Evolutionary conservation across 2,888 invertebrate species (phyloP).

Genomic region (Mythimna lalbum): DNA sequence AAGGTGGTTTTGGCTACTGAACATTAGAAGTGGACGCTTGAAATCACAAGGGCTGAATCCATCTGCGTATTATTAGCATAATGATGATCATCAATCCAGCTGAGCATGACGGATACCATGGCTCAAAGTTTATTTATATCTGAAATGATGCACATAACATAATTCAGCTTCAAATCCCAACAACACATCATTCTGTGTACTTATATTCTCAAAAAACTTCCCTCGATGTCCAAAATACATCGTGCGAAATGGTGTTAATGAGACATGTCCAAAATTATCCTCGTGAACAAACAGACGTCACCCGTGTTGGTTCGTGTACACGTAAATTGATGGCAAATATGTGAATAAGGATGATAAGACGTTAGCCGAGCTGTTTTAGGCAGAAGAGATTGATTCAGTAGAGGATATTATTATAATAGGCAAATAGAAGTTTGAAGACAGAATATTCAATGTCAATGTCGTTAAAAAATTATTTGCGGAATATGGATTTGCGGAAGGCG

Average conservation of each 20-base stretch:
- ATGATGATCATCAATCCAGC: slow-evolving; percentile 23
- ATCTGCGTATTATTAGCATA: slow-evolving; percentile 12
- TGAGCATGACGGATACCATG: slow-evolving; percentile 13
- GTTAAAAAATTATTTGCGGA: too few species aligned
- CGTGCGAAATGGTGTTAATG: slow-evolving; percentile 63
- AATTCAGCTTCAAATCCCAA: slow-evolving; percentile 28
- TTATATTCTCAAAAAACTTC: slow-evolving; percentile 42
- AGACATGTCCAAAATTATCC: slow-evolving; percentile 67
- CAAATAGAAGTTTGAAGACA: not conserved
- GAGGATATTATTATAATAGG: not conserved
- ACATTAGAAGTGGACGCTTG: not conserved
- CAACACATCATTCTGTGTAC: slow-evolving; percentile 22
- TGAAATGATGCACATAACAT: slow-evolving; percentile 27
- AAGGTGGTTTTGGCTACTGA: not conserved
- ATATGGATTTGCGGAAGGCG: too few species aligned
- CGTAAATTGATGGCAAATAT: slow-evolving; percentile 67
- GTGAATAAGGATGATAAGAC: slow-evolving; percentile 59
- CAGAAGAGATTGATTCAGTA: slow-evolving; percentile 3
- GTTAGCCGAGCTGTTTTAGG: not conserved
- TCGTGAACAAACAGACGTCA: slow-evolving; percentile 61
- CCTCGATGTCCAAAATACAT: slow-evolving; percentile 49
- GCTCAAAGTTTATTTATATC: slow-evolving; percentile 22
- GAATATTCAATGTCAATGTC: not conserved
- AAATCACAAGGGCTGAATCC: slow-evolving; percentile 5
- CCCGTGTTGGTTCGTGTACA: slow-evolving; percentile 58